Percentiles rank a stretch among this genome's conserved stretches.
These are phyloP conservation scores for Cotesia typhae DNA, from an alignment of 1,140 invertebrate species.

Conservation along the genomic window DNA sequence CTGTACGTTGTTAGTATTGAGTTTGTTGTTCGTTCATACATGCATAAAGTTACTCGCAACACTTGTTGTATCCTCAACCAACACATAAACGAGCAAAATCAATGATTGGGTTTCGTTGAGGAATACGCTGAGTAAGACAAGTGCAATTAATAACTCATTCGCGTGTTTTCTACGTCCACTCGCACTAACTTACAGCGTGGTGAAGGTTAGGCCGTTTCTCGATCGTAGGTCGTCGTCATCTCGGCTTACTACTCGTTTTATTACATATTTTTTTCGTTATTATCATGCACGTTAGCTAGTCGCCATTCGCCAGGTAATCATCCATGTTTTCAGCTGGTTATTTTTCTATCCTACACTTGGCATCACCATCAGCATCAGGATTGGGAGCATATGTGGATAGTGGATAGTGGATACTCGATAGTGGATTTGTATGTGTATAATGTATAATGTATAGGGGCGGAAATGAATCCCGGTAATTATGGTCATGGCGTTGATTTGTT, in stretches of 20 bases:
- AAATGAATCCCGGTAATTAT: conserved; percentile 15
- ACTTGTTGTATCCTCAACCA: not conserved
- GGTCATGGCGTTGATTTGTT: conserved; percentile 15
- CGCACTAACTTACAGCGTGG: not conserved
- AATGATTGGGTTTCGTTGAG: conserved; percentile 11
- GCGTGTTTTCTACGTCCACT: conserved; percentile 5
- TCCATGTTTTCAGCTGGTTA: not conserved
- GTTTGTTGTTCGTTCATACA: too few species aligned
- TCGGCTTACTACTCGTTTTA: too few species aligned
- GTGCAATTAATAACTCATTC: conserved; percentile 13
- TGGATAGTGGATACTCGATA: too few species aligned
- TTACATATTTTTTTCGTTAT: conserved; percentile 11
- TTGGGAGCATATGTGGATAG: not conserved
- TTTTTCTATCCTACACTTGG: not conserved
- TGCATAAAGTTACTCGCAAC: too few species aligned
- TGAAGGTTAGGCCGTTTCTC: not conserved
- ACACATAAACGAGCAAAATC: not conserved
- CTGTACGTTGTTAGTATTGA: too few species aligned
- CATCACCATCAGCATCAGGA: conserved; percentile 13
- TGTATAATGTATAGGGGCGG: not conserved
- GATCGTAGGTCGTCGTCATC: too few species aligned
- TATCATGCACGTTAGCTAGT: not conserved
- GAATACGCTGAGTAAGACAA: conserved; percentile 10
- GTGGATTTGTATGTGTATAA: not conserved
- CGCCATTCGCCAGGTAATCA: too few species aligned